Evolutionary conservation across 2,797 vertebrate species (phyloP).

Genomic region (Pipistrellus nathusii): DNA sequence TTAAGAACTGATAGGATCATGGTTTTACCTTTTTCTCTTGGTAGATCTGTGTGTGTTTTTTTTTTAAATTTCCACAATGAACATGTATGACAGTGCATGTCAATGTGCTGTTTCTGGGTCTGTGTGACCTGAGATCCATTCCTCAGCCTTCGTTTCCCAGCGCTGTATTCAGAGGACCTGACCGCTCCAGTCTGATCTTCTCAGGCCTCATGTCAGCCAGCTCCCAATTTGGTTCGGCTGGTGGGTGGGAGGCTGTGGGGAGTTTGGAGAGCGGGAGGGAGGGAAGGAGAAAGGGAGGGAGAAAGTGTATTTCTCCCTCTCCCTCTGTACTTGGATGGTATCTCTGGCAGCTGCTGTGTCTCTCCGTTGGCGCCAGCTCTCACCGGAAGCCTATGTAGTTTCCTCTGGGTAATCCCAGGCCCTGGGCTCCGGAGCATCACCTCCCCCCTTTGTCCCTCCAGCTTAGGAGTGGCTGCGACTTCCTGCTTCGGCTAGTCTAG

Average conservation of each 20-base stretch:
- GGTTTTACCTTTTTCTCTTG: not conserved
- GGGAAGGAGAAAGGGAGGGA: not conserved
- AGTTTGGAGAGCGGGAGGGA: not conserved
- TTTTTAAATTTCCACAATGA: not conserved
- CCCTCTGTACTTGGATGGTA: not conserved
- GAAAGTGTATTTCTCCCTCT: not conserved
- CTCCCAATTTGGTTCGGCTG: not conserved
- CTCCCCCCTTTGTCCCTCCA: conserved; percentile 57
- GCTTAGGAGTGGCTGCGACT: conserved; percentile 60
- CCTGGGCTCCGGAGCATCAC: not conserved
- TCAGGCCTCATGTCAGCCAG: not conserved
- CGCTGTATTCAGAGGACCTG: not conserved
- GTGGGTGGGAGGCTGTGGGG: not conserved
- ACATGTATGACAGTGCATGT: not conserved
- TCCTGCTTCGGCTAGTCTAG: conserved; percentile 59
- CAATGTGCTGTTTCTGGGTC: not conserved
- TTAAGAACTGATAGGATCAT: not conserved
- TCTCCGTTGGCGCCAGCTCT: not conserved
- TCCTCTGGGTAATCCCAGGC: conserved; percentile 55
- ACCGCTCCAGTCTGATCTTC: not conserved
- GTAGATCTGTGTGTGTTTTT: not conserved
- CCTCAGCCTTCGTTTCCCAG: not conserved
- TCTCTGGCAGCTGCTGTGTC: conserved; percentile 10
- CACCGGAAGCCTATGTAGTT: conserved; percentile 16
- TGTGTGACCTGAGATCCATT: not conserved